phyloP scores from a whole-genome alignment of 2,888 invertebrate genomes.

The Germaria angustata region DNA sequence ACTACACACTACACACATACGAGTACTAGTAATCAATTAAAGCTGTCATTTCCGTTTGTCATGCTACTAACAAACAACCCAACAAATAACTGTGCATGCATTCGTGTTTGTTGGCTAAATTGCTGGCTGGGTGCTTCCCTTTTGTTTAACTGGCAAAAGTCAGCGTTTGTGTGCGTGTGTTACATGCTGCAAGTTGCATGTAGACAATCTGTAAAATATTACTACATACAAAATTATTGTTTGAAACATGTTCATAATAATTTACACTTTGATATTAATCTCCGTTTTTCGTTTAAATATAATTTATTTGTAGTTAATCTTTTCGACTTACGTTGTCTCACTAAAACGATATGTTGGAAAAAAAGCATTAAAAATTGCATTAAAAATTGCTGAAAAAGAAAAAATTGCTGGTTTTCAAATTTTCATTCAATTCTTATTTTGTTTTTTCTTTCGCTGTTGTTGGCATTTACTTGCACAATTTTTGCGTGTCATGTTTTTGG shows the following conservation, averaged over 20 bases:
- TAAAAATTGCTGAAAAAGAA: no score
- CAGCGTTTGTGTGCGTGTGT: no score
- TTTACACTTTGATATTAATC: constrained; percentile 64
- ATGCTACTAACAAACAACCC: constrained; percentile 35
- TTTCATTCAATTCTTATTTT: constrained; percentile 46
- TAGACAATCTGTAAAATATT: constrained; percentile 34
- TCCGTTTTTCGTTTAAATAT: constrained; percentile 55
- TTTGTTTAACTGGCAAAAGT: no score
- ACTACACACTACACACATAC: constrained; percentile 7
- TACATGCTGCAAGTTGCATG: constrained; percentile 33
- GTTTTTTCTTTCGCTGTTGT: no score
- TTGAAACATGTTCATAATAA: constrained; percentile 57
- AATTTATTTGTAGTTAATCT: constrained; percentile 59
- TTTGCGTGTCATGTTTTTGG: no score
- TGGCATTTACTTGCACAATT: constrained; percentile 53
- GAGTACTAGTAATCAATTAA: constrained; percentile 56
- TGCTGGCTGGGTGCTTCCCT: background rate
- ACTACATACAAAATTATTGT: constrained; percentile 52
- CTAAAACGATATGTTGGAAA: constrained; percentile 5
- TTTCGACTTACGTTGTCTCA: constrained; percentile 37
- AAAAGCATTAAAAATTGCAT: constrained; percentile 4
- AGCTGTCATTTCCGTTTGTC: constrained; percentile 64
- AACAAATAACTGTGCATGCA: constrained; percentile 46
- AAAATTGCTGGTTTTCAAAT: constrained; percentile 51
- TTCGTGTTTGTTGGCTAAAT: constrained; percentile 9